Conservation (phyloP, 2,797 vertebrate species). For the Amniataba percoides region DNA sequence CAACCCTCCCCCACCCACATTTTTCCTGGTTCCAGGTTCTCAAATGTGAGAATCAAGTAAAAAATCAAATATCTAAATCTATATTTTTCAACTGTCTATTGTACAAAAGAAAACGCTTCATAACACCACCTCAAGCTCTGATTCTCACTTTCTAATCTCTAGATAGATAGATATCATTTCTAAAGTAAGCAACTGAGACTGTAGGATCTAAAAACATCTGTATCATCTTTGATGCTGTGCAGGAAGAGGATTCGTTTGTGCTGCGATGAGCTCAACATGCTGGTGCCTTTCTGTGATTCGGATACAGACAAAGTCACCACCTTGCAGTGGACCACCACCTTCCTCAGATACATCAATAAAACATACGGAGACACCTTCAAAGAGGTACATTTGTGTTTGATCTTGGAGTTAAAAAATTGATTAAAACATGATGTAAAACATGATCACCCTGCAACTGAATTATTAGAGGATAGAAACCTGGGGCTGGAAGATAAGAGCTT, state of each 20-base stretch:
- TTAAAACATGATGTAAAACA: slow-evolving; percentile 13
- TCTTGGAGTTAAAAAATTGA: neutral
- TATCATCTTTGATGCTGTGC: slow-evolving; percentile 14
- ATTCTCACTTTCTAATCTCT: no score
- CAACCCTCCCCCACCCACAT: no score
- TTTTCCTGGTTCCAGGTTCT: neutral
- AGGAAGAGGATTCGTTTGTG: slow-evolving; percentile 93
- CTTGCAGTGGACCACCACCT: slow-evolving; percentile 92
- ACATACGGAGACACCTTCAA: slow-evolving; percentile 90
- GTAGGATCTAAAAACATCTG: neutral
- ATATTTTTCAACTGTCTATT: no score
- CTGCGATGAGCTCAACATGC: slow-evolving; percentile 93
- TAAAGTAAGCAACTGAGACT: neutral
- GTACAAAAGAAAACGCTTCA: no score
- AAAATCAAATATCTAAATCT: neutral
- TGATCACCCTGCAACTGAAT: slow-evolving; percentile 9
- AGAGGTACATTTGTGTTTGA: slow-evolving; percentile 81
- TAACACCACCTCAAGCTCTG: no score
- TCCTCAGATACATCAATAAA: slow-evolving; percentile 91
- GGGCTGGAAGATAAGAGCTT: slow-evolving; percentile 22
- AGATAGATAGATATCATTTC: neutral
- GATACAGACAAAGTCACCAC: slow-evolving; percentile 95
- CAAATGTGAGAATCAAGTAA: neutral
- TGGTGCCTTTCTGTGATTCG: slow-evolving; percentile 91
- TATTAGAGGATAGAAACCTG: slow-evolving; percentile 18